Base-by-base conservation (phyloP, 2,888 invertebrate species). In the Mactromeris polynyma region DNA sequence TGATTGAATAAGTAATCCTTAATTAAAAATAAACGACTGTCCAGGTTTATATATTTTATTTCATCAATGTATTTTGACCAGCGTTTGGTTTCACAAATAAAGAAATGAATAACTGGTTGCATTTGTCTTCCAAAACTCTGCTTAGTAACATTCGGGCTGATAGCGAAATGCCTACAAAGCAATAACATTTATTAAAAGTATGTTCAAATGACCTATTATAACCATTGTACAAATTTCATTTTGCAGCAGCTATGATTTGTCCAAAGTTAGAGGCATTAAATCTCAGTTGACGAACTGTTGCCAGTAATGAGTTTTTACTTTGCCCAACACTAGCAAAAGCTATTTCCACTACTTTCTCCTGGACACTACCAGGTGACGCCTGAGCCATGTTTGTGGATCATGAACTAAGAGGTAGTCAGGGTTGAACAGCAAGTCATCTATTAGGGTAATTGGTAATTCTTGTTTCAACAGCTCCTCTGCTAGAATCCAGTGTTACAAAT, bases 211-310 rank as follows among this genome's bases (percentile, higher is more conserved):
- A n/a, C n/a, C n/a, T n/a, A n/a, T n/a, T n/a, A n/a, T n/a, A n/a
- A n/a, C n/a, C n/a, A n/a, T n/a, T n/a, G n/a, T n/a, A n/a, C n/a
- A n/a, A n/a, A 54, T 87, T 83, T 2, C 78, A 83, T 78, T 58
- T 87, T 77, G 83, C 83, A 38, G 87, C 83, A 54, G 77, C 58
- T 58, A 87, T 73, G n/a, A 87, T 87, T 40, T 33, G 83, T 2
- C 83, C 87, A 78, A 87, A 87, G 58, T 87, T 87, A 36, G 87
- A 87, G n/a, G 87, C 83, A 46, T 82, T 87, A 40, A 87, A 83
- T 38, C 83, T n/a, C 51, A 83, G 33, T 42, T 87, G 82, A 40
- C 87, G 31, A 31, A 87, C 78, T 7, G 79, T 79, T 36, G 87
- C 82, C 82, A 82, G 82, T 9, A 87, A 11, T n/a, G 54, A 11